phyloP scores from a whole-genome alignment of 2,797 vertebrate species.

The Scleropages formosus region DNA sequence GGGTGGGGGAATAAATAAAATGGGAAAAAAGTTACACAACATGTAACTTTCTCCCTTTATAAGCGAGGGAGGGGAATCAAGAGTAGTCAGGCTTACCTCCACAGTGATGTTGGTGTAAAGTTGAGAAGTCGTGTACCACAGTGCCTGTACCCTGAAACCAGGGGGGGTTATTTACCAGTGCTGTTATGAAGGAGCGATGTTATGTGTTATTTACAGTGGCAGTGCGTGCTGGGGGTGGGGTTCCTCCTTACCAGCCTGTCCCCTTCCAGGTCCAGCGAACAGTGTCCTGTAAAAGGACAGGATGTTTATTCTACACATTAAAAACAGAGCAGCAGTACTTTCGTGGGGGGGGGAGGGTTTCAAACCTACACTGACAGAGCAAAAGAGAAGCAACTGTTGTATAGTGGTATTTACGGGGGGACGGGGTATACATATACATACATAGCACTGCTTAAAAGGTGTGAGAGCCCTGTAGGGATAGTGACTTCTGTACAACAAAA shows the following conservation, averaged over 20 bases:
- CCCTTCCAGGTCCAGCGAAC: constrained; percentile 76
- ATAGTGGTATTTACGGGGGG: too few species aligned
- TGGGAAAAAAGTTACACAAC: too few species aligned
- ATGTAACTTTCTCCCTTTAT: too few species aligned
- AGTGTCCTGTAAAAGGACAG: constrained; percentile 58
- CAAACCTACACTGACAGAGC: too few species aligned
- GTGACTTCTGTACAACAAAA: too few species aligned
- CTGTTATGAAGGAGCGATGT: not conserved
- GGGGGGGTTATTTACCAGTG: constrained; percentile 10
- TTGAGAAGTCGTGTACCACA: constrained; percentile 82
- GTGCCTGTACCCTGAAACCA: constrained; percentile 62
- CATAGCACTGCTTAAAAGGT: too few species aligned
- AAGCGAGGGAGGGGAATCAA: not conserved
- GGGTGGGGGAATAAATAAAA: not conserved
- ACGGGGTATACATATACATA: too few species aligned
- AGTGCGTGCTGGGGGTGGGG: too few species aligned
- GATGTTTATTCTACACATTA: not conserved
- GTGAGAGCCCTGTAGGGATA: too few species aligned
- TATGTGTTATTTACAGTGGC: not conserved
- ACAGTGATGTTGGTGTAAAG: constrained; percentile 77
- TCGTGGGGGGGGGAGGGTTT: too few species aligned
- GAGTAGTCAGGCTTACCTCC: constrained; percentile 64
- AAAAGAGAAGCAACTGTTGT: too few species aligned
- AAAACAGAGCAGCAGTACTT: not conserved
- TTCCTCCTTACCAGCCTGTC: constrained; percentile 59